Percentiles rank a stretch among this genome's conserved stretches.
phyloP scores from a whole-genome alignment of 1,140 invertebrate species.

The Lordiphosa clarofinis region DNA sequence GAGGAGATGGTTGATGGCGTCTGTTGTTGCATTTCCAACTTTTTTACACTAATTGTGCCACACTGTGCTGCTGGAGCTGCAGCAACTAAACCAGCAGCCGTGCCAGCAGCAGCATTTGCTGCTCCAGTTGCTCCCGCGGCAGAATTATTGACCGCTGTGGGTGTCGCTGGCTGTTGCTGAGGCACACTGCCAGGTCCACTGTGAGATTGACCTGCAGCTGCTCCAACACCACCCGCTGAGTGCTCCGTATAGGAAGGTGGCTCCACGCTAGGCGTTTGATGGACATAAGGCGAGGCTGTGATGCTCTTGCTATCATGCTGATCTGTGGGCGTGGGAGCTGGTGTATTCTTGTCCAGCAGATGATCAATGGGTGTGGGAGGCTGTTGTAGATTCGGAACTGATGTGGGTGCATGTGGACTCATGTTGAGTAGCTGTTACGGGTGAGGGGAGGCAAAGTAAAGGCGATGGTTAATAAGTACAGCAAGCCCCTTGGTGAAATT shows the following conservation, averaged over 20 bases:
- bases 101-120: not conserved
- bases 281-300: conserved; percentile 76
- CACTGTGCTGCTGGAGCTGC: conserved; percentile 22
- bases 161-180: conserved; percentile 53
- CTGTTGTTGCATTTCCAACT: conserved; percentile 66
- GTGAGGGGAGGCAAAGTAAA: not conserved
- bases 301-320: conserved; percentile 78
- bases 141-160: conserved; percentile 27
- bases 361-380: conserved; percentile 78
- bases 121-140: conserved; percentile 1
- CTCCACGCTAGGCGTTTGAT: conserved; percentile 75
- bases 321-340: conserved; percentile 77
- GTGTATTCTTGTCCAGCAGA: conserved; percentile 77
- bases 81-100: conserved; percentile 3
- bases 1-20: conserved; percentile 15
- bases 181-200: conserved; percentile 53
- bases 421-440: conserved; percentile 59
- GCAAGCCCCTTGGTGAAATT: not conserved
- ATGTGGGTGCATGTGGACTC: conserved; percentile 75
- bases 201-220: conserved; percentile 17
- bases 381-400: conserved; percentile 77
- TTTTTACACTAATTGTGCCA: conserved; percentile 69
- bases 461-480: conserved; percentile 13
- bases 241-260: conserved; percentile 63
- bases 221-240: not conserved